Evolutionary conservation across 2,888 invertebrate species (phyloP).

Genomic region (Carcina quercana): DNA sequence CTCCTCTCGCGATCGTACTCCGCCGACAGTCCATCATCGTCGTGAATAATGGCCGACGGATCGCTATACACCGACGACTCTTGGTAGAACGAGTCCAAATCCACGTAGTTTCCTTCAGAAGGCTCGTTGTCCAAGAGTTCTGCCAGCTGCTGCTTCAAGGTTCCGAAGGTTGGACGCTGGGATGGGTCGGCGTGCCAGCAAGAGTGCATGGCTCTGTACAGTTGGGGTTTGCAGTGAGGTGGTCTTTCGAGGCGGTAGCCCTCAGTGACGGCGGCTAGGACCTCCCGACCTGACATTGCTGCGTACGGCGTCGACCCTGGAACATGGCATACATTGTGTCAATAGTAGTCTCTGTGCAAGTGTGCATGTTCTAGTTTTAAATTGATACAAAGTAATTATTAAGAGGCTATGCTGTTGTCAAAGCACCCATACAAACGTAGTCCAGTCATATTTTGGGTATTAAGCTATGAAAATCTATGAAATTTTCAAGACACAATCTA

Average conservation of each 20-base stretch:
- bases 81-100: conserved; percentile 79
- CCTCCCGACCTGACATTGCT: conserved; percentile 88
- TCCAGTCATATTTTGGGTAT: too few species aligned
- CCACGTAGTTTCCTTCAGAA: conserved; percentile 79
- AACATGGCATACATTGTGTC: too few species aligned
- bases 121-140: conserved; percentile 76
- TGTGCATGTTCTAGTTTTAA: too few species aligned
- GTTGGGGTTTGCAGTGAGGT: conserved; percentile 81
- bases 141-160: conserved; percentile 73
- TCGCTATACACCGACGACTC: conserved; percentile 75
- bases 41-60: conserved; percentile 66
- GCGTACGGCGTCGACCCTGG: conserved; percentile 90
- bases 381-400: too few species aligned
- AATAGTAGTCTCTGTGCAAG: too few species aligned
- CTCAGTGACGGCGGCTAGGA: conserved; percentile 85
- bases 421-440: too few species aligned
- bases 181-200: conserved; percentile 81
- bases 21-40: conserved; percentile 63
- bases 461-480: too few species aligned
- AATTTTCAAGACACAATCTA: too few species aligned
- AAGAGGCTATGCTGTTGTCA: too few species aligned
- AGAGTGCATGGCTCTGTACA: conserved; percentile 66
- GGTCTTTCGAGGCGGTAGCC: conserved; percentile 87
- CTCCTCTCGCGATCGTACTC: conserved; percentile 63
- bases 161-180: conserved; percentile 81